Conservation (phyloP, 2,888 invertebrate species). For the Fragum fragum region DNA sequence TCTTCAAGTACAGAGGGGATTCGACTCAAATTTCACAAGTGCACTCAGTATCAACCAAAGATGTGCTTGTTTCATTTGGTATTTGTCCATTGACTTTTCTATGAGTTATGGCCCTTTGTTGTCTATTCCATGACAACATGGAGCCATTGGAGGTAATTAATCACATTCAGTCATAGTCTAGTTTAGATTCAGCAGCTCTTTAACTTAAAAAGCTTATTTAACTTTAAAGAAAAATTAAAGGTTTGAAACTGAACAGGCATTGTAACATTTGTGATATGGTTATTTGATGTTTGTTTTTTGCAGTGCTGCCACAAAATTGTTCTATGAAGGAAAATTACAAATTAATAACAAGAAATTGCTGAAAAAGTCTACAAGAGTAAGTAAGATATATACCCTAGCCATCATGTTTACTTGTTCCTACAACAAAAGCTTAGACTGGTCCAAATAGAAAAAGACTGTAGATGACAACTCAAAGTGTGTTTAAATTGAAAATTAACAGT, state of each 20-base stretch:
- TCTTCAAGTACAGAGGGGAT: too few relatives aligned
- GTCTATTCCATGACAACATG: too few relatives aligned
- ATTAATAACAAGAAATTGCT: conserved; percentile 41
- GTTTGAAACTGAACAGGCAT: too few relatives aligned
- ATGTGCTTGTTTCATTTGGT: too few relatives aligned
- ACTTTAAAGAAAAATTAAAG: too few relatives aligned
- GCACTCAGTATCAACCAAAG: too few relatives aligned
- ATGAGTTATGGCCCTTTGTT: too few relatives aligned
- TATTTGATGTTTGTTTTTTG: conserved; percentile 21
- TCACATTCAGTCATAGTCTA: background rate
- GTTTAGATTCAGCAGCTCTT: background rate
- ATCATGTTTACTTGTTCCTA: background rate
- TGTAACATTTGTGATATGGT: too few relatives aligned
- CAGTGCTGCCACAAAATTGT: conserved; percentile 43
- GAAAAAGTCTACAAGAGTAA: conserved; percentile 57
- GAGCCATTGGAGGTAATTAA: too few relatives aligned
- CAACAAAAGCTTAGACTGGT: background rate
- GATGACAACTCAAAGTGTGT: background rate
- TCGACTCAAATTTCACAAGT: too few relatives aligned
- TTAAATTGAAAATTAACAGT: background rate
- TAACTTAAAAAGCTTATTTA: background rate
- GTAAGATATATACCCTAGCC: background rate
- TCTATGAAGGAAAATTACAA: conserved; percentile 51
- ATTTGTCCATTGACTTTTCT: too few relatives aligned
- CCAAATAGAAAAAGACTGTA: background rate